These are phyloP conservation scores for Allygus modestus DNA, from an alignment of 2,888 invertebrate genomes.

Conservation along the genomic window DNA sequence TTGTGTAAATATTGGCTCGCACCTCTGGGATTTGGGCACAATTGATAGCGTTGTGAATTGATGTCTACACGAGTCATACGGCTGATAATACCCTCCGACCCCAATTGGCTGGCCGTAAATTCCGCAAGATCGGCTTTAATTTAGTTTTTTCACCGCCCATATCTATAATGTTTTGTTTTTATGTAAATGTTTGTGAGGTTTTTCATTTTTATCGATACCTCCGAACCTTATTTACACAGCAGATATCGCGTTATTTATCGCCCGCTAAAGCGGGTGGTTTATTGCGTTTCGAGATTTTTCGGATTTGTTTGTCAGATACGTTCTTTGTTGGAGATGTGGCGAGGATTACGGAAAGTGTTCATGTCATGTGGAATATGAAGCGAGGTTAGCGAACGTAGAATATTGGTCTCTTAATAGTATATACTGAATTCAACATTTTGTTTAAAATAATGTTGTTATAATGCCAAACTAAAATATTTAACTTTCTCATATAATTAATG, in stretches of 20 bases:
- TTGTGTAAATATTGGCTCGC: conserved; percentile 61
- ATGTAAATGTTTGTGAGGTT: conserved; percentile 60
- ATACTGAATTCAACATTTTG: too few relatives aligned
- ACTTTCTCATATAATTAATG: too few relatives aligned
- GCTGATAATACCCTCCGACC: conserved; percentile 55
- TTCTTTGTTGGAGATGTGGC: neutral
- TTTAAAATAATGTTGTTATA: too few relatives aligned
- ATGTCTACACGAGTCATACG: conserved; percentile 55
- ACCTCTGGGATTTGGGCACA: conserved; percentile 60
- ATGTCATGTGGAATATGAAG: too few relatives aligned
- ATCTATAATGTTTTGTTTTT: conserved; percentile 62
- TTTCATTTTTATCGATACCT: conserved; percentile 54
- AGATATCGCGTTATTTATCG: conserved; percentile 59
- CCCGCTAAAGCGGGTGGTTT: conserved; percentile 1
- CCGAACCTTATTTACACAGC: conserved; percentile 56
- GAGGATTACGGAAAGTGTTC: neutral
- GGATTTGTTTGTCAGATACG: neutral
- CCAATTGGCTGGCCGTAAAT: conserved; percentile 54
- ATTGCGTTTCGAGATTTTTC: neutral
- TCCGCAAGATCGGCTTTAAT: conserved; percentile 61
- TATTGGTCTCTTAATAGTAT: too few relatives aligned
- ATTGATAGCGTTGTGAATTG: conserved; percentile 55
- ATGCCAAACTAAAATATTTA: too few relatives aligned
- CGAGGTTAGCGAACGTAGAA: too few relatives aligned
- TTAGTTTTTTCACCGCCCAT: conserved; percentile 55